phyloP scores from a whole-genome alignment of 2,113 vertebrate species.

The Sinocyclocheilus anophthalmus region DNA sequence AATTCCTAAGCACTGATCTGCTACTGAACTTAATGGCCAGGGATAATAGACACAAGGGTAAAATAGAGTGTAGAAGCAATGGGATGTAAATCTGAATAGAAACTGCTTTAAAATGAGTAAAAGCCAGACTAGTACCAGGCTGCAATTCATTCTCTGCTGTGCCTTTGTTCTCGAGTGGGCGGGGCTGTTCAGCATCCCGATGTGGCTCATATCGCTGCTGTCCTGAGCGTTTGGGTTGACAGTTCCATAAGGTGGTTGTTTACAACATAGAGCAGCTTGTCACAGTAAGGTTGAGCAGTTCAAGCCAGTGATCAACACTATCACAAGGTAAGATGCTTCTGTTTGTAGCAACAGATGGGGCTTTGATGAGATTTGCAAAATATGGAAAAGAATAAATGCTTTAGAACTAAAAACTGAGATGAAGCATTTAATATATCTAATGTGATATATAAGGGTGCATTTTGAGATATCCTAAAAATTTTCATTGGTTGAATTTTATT shows the following conservation, averaged over 20 bases:
- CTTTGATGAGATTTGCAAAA: neutral
- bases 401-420: neutral
- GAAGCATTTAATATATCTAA: neutral
- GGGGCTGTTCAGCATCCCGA: slow-evolving; percentile 1
- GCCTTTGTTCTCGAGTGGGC: slow-evolving; percentile 21
- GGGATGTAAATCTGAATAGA: neutral
- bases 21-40: neutral
- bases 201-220: slow-evolving; percentile 42
- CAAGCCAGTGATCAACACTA: neutral
- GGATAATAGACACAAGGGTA: neutral
- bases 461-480: neutral
- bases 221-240: too few relatives aligned
- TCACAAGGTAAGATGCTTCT: slow-evolving; percentile 21
- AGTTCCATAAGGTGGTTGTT: slow-evolving; percentile 23
- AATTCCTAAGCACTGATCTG: neutral
- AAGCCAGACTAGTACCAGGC: slow-evolving; percentile 25
- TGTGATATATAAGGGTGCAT: neutral
- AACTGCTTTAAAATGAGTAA: slow-evolving; percentile 1
- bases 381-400: neutral
- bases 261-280: neutral
- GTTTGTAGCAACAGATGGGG: slow-evolving; percentile 8
- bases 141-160: neutral
- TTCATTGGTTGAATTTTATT: neutral
- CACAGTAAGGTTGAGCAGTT: neutral
- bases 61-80: neutral